Evolutionary conservation across 2,888 invertebrate genomes (phyloP), one percentile per base, ranked within the genome.

Genomic region (Hypsopygia costalis): DNA sequence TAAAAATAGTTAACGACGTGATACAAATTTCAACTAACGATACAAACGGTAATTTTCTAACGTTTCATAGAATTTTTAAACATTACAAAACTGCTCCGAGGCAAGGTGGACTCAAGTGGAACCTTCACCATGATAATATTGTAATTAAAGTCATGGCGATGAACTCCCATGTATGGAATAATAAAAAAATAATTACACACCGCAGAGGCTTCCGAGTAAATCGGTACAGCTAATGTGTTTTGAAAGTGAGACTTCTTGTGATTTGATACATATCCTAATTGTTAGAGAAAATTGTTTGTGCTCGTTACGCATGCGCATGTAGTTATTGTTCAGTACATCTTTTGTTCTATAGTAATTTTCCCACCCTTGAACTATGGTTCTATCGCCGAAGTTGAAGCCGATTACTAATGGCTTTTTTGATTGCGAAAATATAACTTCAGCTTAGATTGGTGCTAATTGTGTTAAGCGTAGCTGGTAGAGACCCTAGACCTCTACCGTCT

Each of bases 151-250:
- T 47, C 57, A 62, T 67, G 75, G 57, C 77, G 66, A 62, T 72
- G 81, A 78, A 81, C 83, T 77, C 58, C 61, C 60, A 61, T 61
- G 59, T 58, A 58, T 64, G 69, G 68, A 63, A 71, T 70, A 72
- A 68, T 74, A 76, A 79, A 76, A 74, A 77, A 76, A 77, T 81
- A 81, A 83, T 82, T 82, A 72, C 68, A 71, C 63, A 68, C 67
- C 28, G 27, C 46, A 25, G 25, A 25, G 25, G 55, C 55, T 73
- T 69, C 69, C 63, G 58, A 69, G 74, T 61, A 70, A 70, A 69
- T 69, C 63, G 62, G 59, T 58, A 46, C 45, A 47, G 57, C 57
- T 62, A 65, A 60, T 70, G 64, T 63, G 55, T 62, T 64, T 58
- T 58, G 62, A 63, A 64, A 69, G 64, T 55, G 55, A 58, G 52